Base-by-base conservation (phyloP, 2,113 vertebrate genomes). In the Anarhynchus alexandrinus region DNA sequence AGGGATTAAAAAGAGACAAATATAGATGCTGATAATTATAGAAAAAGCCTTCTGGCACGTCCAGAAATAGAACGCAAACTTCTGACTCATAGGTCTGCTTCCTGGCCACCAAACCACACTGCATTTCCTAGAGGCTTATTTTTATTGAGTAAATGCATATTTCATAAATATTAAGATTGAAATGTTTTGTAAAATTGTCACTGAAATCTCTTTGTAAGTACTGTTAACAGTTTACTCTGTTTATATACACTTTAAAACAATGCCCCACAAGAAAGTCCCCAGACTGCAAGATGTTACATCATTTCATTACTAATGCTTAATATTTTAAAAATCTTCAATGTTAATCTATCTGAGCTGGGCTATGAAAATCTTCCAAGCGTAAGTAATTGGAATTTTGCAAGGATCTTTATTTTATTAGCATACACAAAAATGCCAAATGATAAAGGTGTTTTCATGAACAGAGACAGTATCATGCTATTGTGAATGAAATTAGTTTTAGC, bases 51-150 rank as follows among this genome's bases (percentile, higher is more conserved):
- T 97, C 94, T 97, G 95, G 91, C 86, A 95, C 0, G 0, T 80
- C 94, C 81, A 95, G 55, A 93, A 95, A 94, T 95, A 96, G 95
- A 91, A 94, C 0, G 4, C 70, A 94, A 89, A 90, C 70, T 96
- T 97, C 91, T 95, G 88, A 97, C 74, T 95, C 95, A 96, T 91
- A 92, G 74, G 84, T 95, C 91, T 95, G 82, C 69, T 93, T 95
- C 82, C 72, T 81, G 57, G 77, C 88, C 59, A 55, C 67, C 8
- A 23, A 82, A 90, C 23, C 64, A 88, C 72, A 52, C 47, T 81
- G n/a, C 61, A 84, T 94, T 80, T 91, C 62, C 58, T 90, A 66
- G 45, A 95, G 62, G 42, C 45, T 62, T 73, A 61, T 85, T 94
- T 92, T 76, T 45, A 79, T 58, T 54, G 58, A 84, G 26, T 79